A percentile compares a stretch with the other conserved stretches of the same genome.
Evolutionary conservation across 2,797 vertebrate genomes (phyloP).

Genomic region (Anguilla marmorata): DNA sequence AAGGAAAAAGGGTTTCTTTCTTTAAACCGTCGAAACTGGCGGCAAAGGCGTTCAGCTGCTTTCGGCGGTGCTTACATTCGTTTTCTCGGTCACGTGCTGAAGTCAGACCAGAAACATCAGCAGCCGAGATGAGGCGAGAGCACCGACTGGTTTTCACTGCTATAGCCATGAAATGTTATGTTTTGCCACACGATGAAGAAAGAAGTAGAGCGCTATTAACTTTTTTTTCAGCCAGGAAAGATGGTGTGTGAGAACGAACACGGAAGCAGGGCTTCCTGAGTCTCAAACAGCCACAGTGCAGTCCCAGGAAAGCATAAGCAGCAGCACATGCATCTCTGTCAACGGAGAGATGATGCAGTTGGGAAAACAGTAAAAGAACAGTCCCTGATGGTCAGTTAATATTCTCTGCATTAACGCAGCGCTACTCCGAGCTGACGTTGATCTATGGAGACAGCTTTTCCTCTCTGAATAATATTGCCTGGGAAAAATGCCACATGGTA

Average conservation of each 20-base stretch:
- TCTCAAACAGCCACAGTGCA: background rate
- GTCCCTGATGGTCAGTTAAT: conserved; percentile 20
- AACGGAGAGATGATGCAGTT: background rate
- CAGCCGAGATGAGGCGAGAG: background rate
- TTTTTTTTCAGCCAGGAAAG: background rate
- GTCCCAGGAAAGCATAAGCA: background rate
- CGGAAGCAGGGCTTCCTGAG: background rate
- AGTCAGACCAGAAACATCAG: background rate
- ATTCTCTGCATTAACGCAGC: background rate
- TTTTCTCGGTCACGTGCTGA: background rate
- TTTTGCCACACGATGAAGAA: background rate
- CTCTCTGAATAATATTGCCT: conserved; percentile 17
- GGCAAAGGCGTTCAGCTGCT: background rate
- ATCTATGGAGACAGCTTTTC: conserved; percentile 12
- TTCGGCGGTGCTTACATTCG: background rate
- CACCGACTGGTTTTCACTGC: background rate
- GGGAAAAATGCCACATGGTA: conserved; percentile 8
- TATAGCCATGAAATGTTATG: background rate
- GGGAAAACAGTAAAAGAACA: conserved; percentile 3
- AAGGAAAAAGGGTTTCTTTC: background rate
- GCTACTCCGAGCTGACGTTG: conserved; percentile 5
- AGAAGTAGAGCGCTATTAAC: background rate
- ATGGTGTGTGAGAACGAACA: background rate
- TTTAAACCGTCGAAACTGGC: background rate
- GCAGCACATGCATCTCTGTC: conserved; percentile 1